A percentile compares a stretch with the other conserved stretches of the same genome.
Conservation (phyloP, 2,113 vertebrate species). For the Odocoileus hemionus region DNA sequence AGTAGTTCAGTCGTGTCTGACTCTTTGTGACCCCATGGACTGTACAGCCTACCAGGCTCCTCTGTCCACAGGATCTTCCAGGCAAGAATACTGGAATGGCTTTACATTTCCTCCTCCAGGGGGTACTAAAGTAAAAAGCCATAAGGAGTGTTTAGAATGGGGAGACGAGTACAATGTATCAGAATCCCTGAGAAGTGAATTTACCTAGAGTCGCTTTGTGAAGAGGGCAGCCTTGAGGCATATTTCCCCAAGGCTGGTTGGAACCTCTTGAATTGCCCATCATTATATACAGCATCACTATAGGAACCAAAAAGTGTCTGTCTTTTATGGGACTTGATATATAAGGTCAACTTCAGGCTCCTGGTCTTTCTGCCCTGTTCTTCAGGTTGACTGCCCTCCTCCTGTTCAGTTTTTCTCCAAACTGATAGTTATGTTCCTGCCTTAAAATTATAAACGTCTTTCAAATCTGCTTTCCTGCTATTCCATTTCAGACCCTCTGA, state of each 20-base stretch:
- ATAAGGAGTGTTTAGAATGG: neutral
- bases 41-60: neutral
- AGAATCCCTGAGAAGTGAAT: neutral
- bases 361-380: neutral
- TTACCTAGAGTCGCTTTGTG: neutral
- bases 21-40: neutral
- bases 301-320: neutral
- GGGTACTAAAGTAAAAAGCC: neutral
- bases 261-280: neutral
- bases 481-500: neutral
- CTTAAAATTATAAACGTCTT: neutral
- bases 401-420: neutral
- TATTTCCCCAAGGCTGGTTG: neutral
- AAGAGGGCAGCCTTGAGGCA: neutral
- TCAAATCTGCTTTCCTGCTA: neutral
- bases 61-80: neutral
- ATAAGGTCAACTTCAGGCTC: neutral
- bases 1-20: neutral
- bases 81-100: neutral
- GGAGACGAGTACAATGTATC: neutral
- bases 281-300: neutral
- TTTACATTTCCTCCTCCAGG: neutral
- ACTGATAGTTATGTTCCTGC: neutral
- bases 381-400: neutral
- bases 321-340: neutral